Conservation (phyloP, 2,113 vertebrate genomes). For the Empidonax alnorum region DNA sequence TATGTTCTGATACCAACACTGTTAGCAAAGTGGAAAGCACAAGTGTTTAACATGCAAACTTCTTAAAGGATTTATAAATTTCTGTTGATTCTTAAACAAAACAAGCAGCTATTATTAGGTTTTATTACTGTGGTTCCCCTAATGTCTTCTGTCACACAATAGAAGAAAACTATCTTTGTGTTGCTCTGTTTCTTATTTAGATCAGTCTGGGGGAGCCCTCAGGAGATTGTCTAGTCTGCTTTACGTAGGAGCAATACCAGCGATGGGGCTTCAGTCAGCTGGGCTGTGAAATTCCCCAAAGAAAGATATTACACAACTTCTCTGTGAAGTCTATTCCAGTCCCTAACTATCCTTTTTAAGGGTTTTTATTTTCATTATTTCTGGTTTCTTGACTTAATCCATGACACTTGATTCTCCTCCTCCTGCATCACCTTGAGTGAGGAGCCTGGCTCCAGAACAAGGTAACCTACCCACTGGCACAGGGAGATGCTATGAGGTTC, state of each 20-base stretch:
- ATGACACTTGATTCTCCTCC: not conserved
- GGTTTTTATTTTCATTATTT: not conserved
- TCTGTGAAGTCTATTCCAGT: not conserved
- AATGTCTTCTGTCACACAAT: not conserved
- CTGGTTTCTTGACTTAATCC: not conserved
- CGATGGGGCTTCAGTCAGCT: not conserved
- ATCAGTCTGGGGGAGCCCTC: not conserved
- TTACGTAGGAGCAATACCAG: not conserved
- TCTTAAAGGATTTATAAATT: slow-evolving; percentile 7
- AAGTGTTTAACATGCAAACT: not conserved
- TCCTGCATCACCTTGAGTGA: not conserved
- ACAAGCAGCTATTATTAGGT: not conserved
- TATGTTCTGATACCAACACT: slow-evolving; percentile 1
- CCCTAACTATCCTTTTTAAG: not conserved
- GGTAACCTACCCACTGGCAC: not conserved
- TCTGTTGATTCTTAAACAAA: slow-evolving; percentile 33
- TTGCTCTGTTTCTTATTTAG: not conserved
- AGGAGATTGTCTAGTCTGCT: not conserved
- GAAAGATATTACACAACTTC: not conserved
- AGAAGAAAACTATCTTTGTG: not conserved
- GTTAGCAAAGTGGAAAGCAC: slow-evolving; percentile 20
- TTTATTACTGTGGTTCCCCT: not conserved
- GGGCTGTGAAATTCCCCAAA: not conserved
- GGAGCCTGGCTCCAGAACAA: not conserved
- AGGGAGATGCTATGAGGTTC: not conserved